Evolutionary conservation across 2,797 vertebrate species (phyloP), one percentile per base, ranked within the genome.

Genomic region (Cuculus canorus): DNA sequence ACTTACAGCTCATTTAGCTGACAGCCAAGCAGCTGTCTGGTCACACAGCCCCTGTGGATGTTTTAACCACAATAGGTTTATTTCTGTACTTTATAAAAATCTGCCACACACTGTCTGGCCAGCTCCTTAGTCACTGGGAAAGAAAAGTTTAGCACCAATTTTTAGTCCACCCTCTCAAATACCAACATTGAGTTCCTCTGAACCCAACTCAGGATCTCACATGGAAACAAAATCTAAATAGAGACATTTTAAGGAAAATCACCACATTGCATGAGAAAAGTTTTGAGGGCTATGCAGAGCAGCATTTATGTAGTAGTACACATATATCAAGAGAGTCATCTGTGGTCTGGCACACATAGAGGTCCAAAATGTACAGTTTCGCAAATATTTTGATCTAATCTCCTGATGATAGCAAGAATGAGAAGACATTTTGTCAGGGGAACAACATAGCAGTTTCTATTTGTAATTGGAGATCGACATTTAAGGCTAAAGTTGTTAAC

Each of bases 1-100:
- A 80, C 75, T 94, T 75, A 90, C 82, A 95, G 57, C 82, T 90
- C 94, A 94, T 90, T 95, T 92, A 93, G 81, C 18, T 23, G 7
- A 90, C 68, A 95, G 64, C 30, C 10, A 5, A 88, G 80, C 94
- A 97, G 96, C 91, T 94, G 94, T 92, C 77, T 54, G 57, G 37
- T 48, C 72, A 73, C 63, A 93, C 27, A 45, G 57, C 25, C 50
- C 19, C 35, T 41, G 16, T 45, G 45, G 27, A 10, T 73, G 75
- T 54, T 93, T 94, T 88, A 68, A 85, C 85, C 83, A 90, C 72
- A 81, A 13, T 1, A 78, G 28, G 24, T 75, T 94, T 86, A 85
- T 43, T 93, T 75, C 83, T 52, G 23, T n/a, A 75, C 32, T 86
- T 86, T 5, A 59, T 35, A 56, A 87, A 79, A 88, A 90, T 39